Evolutionary conservation across 2,797 vertebrate genomes (phyloP), one percentile per base, ranked within the genome.

Genomic region (Micrastur ruficollis): DNA sequence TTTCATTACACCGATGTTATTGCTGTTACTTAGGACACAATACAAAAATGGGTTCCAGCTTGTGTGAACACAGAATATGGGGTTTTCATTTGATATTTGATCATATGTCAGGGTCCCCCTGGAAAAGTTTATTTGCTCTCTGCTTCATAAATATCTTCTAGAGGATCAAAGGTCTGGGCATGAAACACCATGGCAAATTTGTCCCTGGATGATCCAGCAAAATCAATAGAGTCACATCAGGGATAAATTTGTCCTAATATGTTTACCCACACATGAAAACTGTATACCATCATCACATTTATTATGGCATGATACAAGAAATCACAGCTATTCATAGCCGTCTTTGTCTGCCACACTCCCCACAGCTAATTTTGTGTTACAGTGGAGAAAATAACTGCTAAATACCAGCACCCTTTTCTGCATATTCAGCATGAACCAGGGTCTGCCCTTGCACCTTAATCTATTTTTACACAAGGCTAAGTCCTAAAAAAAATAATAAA

Each of bases 221-320:
- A 94, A 92, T 94, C 72, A 83, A 88, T 83, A 89, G 34, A 89
- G n/a, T 82, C 18, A 58, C 73, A 63, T 89, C 56, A 90, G 85
- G 58, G 86, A 87, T 74, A 88, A 65, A 93, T 96, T 92, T 71
- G 4, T 81, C 58, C 46, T 94, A 67, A 86, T 86, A 47, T 53
- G 31, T 82, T 90, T 94, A 72, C 15, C 32, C 65, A 81, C 46
- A 88, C 38, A 85, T 86, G 82, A 91, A 90, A 92, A 42, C 56
- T 56, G 7, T 53, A 50, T 65, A 53, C 12, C 27, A 66, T 86
- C 61, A 81, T 74, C 50, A 78, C 15, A 72, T 87, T 90, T 95
- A 56, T 85, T 93, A 58, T 72, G 16, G 11, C 11, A 47, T 34
- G 38, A 68, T 52, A 81, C 15, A 81, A 93, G 62, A 95, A 91